These are phyloP conservation scores for Tichodroma muraria DNA, from an alignment of 2,113 vertebrate species.

Conservation along the genomic window DNA sequence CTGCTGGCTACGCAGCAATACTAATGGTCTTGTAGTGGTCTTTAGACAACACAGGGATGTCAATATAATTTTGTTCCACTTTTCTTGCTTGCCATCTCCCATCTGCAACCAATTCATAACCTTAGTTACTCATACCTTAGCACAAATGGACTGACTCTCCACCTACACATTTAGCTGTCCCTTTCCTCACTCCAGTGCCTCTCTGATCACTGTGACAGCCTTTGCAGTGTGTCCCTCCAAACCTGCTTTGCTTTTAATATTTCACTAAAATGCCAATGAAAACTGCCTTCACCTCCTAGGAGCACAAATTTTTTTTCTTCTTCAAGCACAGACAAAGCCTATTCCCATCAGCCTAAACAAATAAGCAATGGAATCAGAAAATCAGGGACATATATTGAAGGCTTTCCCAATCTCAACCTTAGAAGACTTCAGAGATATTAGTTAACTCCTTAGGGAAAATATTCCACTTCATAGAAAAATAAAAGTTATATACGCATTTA, in stretches of 20 bases:
- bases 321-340: slow-evolving; percentile 52
- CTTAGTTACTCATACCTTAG: slow-evolving; percentile 71
- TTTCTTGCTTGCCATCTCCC: slow-evolving; percentile 71
- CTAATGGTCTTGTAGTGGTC: slow-evolving; percentile 66
- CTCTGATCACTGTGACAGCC: slow-evolving; percentile 75
- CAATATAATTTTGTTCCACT: slow-evolving; percentile 79
- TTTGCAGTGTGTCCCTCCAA: slow-evolving; percentile 71
- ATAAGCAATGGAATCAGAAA: slow-evolving; percentile 58
- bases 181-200: slow-evolving; percentile 67
- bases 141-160: slow-evolving; percentile 52
- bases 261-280: slow-evolving; percentile 77
- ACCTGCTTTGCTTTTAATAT: slow-evolving; percentile 83
- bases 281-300: slow-evolving; percentile 59
- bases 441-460: slow-evolving; percentile 50
- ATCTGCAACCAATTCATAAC: slow-evolving; percentile 77
- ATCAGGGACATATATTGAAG: slow-evolving; percentile 44
- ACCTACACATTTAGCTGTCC: slow-evolving; percentile 50
- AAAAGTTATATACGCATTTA: neutral
- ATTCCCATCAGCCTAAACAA: slow-evolving; percentile 68
- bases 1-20: slow-evolving; percentile 56
- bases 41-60: slow-evolving; percentile 67
- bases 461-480: neutral
- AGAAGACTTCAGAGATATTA: slow-evolving; percentile 33
- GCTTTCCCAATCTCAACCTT: slow-evolving; percentile 42
- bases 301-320: slow-evolving; percentile 53